phyloP scores from a whole-genome alignment of 2,888 invertebrate genomes.

The Disparrhopalites patrizii region DNA sequence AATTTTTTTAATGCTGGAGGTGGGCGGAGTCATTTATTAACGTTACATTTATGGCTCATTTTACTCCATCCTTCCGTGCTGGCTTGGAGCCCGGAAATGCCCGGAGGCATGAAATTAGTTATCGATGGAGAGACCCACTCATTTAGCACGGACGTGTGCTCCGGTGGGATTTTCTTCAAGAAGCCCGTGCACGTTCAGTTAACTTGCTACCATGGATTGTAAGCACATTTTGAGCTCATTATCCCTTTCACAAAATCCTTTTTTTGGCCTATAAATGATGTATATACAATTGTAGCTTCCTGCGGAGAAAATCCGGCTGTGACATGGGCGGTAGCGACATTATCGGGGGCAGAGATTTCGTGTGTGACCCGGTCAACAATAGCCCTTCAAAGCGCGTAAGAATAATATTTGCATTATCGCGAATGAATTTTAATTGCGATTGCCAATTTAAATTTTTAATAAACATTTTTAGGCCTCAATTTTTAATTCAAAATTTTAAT shows the following conservation, averaged over 20 bases:
- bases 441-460: too few relatives aligned
- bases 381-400: background rate
- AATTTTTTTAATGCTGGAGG: too few relatives aligned
- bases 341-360: constrained; percentile 8
- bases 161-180: background rate
- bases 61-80: too few relatives aligned
- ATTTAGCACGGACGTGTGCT: background rate
- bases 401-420: too few relatives aligned
- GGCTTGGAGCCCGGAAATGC: background rate
- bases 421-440: too few relatives aligned
- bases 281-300: constrained; percentile 4
- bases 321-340: constrained; percentile 5
- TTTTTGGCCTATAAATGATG: too few relatives aligned
- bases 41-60: too few relatives aligned
- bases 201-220: background rate
- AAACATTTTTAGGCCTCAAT: too few relatives aligned
- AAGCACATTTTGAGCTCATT: background rate
- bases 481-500: background rate
- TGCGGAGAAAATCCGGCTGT: constrained; percentile 8
- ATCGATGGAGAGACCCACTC: background rate
- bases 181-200: background rate
- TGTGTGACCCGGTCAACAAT: background rate
- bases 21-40: too few relatives aligned
- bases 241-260: background rate
- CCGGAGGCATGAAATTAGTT: background rate